Conservation (phyloP, 2,113 vertebrate species). For the Emydura subglobosa region DNA sequence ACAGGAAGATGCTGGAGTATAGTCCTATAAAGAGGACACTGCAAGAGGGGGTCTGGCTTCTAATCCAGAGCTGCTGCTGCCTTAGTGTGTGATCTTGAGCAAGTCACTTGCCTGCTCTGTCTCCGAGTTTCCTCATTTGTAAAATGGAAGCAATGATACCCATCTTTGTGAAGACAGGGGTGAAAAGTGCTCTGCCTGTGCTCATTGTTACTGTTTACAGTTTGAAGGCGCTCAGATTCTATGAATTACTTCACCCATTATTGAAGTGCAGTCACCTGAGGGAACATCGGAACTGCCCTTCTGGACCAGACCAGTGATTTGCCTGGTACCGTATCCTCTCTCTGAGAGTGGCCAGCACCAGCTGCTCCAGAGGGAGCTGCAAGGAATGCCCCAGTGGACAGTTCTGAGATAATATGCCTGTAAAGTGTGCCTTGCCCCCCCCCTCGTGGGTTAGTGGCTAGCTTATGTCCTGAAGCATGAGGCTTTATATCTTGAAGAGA, state of each 20-base stretch:
- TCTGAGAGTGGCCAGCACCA: background rate
- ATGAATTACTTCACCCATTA: background rate
- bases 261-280: background rate
- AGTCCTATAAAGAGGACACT: background rate
- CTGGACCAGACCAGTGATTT: background rate
- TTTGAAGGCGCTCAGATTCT: background rate
- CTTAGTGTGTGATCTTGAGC: background rate
- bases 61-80: background rate
- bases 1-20: background rate
- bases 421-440: fast-evolving
- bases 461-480: background rate
- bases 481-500: conserved; percentile 7
- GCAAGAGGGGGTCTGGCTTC: background rate
- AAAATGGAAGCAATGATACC: background rate
- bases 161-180: background rate
- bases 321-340: background rate
- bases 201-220: background rate
- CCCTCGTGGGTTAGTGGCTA: background rate
- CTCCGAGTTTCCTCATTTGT: background rate
- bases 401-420: background rate
- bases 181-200: background rate
- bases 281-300: background rate
- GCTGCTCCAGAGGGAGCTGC: background rate
- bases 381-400: background rate
- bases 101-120: background rate